Conservation (phyloP, 2,888 invertebrate genomes). For the Caenorhabditis sp. region DNA sequence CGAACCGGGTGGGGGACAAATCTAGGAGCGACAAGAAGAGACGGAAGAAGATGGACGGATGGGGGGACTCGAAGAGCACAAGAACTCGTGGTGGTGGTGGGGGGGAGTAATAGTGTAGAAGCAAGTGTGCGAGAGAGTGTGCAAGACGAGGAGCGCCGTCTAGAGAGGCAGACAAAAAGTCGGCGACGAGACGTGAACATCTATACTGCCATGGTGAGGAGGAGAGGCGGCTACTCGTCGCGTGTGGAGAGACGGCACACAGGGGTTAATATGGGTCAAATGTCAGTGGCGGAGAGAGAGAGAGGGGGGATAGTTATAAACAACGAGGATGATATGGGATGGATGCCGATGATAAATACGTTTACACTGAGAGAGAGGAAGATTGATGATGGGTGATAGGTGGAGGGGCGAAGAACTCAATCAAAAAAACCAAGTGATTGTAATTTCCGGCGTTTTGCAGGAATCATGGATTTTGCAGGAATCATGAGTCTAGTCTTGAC, state of each 20-base stretch:
- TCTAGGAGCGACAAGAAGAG: constrained; percentile 7
- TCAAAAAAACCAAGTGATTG: no score
- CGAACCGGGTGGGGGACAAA: background rate
- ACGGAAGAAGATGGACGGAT: constrained; percentile 8
- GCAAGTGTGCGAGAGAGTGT: background rate
- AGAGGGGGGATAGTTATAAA: constrained; percentile 27
- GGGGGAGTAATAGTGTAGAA: constrained; percentile 6
- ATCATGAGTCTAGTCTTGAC: no score
- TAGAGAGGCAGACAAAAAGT: background rate
- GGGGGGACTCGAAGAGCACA: constrained; percentile 18
- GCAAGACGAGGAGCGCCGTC: background rate
- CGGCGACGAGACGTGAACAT: background rate
- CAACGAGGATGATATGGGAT: background rate
- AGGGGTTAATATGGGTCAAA: constrained; percentile 18
- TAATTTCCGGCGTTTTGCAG: no score
- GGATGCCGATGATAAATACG: constrained; percentile 7
- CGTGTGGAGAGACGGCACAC: no score
- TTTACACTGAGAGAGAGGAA: constrained; percentile 5
- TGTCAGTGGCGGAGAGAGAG: constrained; percentile 19
- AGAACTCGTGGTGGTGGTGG: constrained; percentile 6
- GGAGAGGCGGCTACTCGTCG: background rate
- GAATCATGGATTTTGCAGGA: no score
- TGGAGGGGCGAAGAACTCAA: background rate
- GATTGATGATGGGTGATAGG: no score
- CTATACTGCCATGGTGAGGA: background rate